These are phyloP conservation scores for Mus spicilegus DNA, from an alignment of 2,113 vertebrate species.

Conservation along the genomic window DNA sequence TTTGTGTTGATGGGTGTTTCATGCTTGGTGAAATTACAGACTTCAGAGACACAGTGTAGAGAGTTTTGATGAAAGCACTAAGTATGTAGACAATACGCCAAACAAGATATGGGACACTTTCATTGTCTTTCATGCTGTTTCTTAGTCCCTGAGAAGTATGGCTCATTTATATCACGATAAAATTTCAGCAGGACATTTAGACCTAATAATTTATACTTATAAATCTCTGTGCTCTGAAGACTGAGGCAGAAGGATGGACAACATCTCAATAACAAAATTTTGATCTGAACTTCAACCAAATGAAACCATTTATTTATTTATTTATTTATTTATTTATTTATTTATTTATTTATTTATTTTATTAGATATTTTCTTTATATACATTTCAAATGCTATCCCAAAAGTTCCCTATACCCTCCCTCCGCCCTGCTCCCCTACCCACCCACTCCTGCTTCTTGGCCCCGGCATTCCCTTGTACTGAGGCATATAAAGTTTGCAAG, in stretches of 20 bases:
- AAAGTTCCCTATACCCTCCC: too few species aligned
- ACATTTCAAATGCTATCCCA: too few species aligned
- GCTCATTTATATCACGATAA: neutral
- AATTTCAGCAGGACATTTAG: neutral
- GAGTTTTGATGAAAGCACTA: neutral
- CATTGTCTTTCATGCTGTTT: neutral
- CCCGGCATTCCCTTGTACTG: too few species aligned
- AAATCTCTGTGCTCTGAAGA: neutral
- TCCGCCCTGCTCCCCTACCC: too few species aligned
- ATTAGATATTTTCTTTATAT: too few species aligned
- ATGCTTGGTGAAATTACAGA: neutral
- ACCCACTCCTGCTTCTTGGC: too few species aligned
- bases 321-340: too few species aligned
- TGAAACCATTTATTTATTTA: neutral
- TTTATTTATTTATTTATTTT: too few species aligned
- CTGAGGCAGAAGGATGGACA: neutral
- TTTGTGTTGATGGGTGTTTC: constrained; percentile 27
- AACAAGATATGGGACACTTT: neutral
- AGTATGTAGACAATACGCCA: neutral
- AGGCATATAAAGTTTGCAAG: too few species aligned
- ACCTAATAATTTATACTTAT: neutral
- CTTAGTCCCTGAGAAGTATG: neutral
- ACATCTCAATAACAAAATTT: neutral
- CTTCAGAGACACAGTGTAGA: neutral
- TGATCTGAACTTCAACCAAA: neutral